These are phyloP conservation scores for Neoscelio sp. DNA, from an alignment of 2,888 invertebrate genomes.

Conservation along the genomic window DNA sequence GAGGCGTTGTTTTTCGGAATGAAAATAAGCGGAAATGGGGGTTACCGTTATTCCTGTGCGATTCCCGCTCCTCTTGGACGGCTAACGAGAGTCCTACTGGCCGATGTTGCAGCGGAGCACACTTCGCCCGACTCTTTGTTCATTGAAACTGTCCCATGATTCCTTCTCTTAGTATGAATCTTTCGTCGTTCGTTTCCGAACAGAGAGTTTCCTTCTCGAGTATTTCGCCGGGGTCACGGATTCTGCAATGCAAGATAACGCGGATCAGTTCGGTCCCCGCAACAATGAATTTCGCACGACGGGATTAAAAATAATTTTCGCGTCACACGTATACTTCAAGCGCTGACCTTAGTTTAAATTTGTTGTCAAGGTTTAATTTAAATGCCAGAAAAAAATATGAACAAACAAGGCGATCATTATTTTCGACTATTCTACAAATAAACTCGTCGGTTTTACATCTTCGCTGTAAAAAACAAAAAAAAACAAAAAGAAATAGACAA, in stretches of 20 bases:
- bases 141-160: constrained; percentile 58
- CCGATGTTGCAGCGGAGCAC: constrained; percentile 42
- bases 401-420: background rate
- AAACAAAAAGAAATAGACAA: too few relatives aligned
- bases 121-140: constrained; percentile 57
- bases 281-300: background rate
- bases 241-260: constrained; percentile 30
- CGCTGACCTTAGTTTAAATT: constrained; percentile 11
- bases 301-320: constrained; percentile 25
- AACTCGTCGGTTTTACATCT: too few relatives aligned
- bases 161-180: constrained; percentile 1
- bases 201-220: constrained; percentile 7
- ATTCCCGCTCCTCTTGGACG: constrained; percentile 64
- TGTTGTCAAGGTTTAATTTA: too few relatives aligned
- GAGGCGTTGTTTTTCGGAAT: constrained; percentile 61
- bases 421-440: background rate
- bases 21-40: constrained; percentile 61
- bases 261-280: constrained; percentile 23
- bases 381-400: too few relatives aligned
- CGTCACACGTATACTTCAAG: too few relatives aligned
- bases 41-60: constrained; percentile 63
- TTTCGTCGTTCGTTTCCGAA: constrained; percentile 22
- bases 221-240: constrained; percentile 26
- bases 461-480: too few relatives aligned
- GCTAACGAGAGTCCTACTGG: constrained; percentile 65